A percentile compares a stretch with the other conserved stretches of the same genome.
Conservation (phyloP, 2,888 invertebrate species). For the Drosophila borborema region DNA sequence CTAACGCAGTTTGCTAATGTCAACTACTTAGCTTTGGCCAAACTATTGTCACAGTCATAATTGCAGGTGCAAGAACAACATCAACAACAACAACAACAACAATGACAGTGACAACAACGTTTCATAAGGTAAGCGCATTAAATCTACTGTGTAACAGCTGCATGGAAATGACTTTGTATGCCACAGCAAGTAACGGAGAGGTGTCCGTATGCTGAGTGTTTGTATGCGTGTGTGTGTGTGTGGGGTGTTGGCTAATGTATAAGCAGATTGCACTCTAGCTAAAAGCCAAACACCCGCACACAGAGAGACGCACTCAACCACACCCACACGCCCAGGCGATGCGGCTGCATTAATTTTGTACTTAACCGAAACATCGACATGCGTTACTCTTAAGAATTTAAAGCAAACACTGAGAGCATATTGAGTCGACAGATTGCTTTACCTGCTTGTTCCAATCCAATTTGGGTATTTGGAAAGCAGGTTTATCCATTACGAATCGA, state of each 20-base stretch:
- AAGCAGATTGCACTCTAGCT: slow-evolving; percentile 21
- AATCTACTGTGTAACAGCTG: slow-evolving; percentile 65
- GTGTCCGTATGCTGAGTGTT: neutral
- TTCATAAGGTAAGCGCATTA: slow-evolving; percentile 53
- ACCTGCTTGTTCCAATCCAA: slow-evolving; percentile 16
- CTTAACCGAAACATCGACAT: slow-evolving; percentile 21
- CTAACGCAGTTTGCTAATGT: slow-evolving; percentile 21
- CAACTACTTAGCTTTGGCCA: slow-evolving; percentile 31
- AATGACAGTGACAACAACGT: neutral
- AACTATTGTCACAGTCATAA: slow-evolving; percentile 34
- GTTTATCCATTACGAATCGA: slow-evolving; percentile 35
- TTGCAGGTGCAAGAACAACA: slow-evolving; percentile 24
- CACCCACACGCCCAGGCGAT: neutral
- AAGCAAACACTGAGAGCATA: neutral
- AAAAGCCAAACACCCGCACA: slow-evolving; percentile 23
- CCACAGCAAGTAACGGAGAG: slow-evolving; percentile 16
- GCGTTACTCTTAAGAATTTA: slow-evolving; percentile 8
- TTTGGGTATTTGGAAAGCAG: slow-evolving; percentile 16
- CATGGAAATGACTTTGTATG: slow-evolving; percentile 11
- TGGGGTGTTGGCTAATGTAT: slow-evolving; percentile 14
- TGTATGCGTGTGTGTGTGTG: neutral
- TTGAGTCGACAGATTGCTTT: neutral
- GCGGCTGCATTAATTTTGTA: slow-evolving; percentile 20
- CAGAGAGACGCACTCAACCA: neutral
- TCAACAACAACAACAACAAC: slow-evolving; percentile 6